Base-by-base conservation (phyloP, 1,140 invertebrate species). In the Polypedilum vanderplanki region DNA sequence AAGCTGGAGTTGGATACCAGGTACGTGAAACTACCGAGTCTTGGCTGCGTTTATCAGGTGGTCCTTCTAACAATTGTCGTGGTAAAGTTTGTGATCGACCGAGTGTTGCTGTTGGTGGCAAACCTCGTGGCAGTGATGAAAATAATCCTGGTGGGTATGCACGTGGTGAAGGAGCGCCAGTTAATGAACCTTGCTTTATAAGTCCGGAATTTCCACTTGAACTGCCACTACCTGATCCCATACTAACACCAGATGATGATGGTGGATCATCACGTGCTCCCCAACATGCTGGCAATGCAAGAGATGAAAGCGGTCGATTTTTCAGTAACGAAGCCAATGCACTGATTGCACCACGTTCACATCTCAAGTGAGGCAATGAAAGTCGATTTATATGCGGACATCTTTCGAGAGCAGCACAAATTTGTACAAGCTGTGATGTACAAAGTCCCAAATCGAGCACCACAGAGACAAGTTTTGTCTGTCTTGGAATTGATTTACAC, bases 311-410 rank as follows among this genome's bases (percentile, higher is more conserved):
- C 10, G 85, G 84, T 74, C 85, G 80, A 73, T 80, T 80, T 67
- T 81, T 81, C 9, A 87, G 81, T 10, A 87, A 77, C 24, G 82
- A 78, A 3, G 85, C 82, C 9, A 87, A 80, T 17, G 85, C 84
- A 41, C 81, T 80, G 1, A 87, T 80, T 8, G 86, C 86, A 41
- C 86, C 83, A 73, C 84, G 81, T 22, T 86, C 87, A 77, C 86
- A 87, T 20, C 86, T 83, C 74, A 87, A 81, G 80, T 87, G 87
- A 40, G 86, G 86, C 75, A 87, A 81, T 76, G 87, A 86, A 65
- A 87, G 78, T 24, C 85, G 83, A 70, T 85, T 82, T 24, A 87
- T 81, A 77, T 85, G 83, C 73, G 81, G 78, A 76, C 83, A 85
- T 77, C 80, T 78, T 74, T 83, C 81, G n/a, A 86, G 80, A 9